Base-by-base conservation (phyloP, 2,797 vertebrate genomes). In the Presbytis comata region DNA sequence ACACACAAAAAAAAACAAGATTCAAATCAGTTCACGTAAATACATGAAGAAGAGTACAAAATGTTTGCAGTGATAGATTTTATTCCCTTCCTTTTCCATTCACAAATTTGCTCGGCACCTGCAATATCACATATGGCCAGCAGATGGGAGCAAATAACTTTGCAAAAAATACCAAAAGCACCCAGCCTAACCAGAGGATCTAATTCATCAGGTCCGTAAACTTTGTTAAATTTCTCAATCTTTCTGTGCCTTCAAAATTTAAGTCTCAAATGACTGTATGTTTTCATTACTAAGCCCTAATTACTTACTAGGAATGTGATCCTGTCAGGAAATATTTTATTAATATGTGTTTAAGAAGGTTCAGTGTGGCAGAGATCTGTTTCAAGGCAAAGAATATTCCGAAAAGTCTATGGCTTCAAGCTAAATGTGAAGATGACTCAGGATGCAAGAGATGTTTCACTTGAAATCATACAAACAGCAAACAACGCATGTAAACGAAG, bases 131-230 rank as follows among this genome's bases (percentile, higher is more conserved):
- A 5, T 0, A 55, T 0, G n/a, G 41, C 89, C 99, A 98, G 98
- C 55, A 99, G 99, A 97, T 98, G 98, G 98, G 39, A 98, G 98
- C 98, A 99, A 98, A 98, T 26, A 93, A 96, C 98, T 87, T 98
- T 14, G 16, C 57, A 98, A 98, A 96, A 97, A 97, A 79, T 8
- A 64, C 8, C 14, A 2, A 36, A 70, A 8, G 11, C 0, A 0
- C 4, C 8, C 1, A 2, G 30, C 21, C 0, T 0, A 8, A 7
- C 22, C 13, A 61, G 17, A 82, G 30, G 12, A 22, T 64, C 26
- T 9, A 12, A 46, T 28, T 53, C 33, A 5, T 0, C 0, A 30
- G 17, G 26, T 39, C 48, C 36, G 24, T 26, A 85, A 94, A 97
- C 78, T 93, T 92, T 59, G 12, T 24, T 59, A 92, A 95, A 86